Evolutionary conservation across 2,797 vertebrate species (phyloP).

Genomic region (Brachyalestes nurse): DNA sequence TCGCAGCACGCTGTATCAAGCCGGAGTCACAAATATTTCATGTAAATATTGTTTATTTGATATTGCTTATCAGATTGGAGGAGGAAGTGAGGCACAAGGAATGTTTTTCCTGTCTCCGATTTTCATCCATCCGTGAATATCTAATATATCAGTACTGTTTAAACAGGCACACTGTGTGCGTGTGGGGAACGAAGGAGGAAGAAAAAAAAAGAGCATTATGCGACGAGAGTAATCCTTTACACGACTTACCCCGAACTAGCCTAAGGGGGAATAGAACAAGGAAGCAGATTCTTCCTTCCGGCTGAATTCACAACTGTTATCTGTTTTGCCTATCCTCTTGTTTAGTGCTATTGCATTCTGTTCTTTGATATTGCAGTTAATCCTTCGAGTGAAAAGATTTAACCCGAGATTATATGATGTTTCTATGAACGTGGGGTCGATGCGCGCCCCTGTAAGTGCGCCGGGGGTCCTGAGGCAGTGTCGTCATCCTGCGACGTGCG

Average conservation of each 20-base stretch:
- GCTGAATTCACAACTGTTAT: constrained; percentile 73
- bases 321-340: constrained; percentile 72
- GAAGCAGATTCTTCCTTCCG: constrained; percentile 67
- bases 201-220: constrained; percentile 74
- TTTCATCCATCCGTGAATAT: constrained; percentile 79
- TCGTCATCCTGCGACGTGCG: constrained; percentile 52
- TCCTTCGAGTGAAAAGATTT: constrained; percentile 80
- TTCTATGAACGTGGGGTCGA: constrained; percentile 72
- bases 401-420: constrained; percentile 73
- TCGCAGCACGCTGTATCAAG: constrained; percentile 43
- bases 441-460: constrained; percentile 60
- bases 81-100: constrained; percentile 69
- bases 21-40: constrained; percentile 55
- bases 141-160: constrained; percentile 84
- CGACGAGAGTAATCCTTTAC: constrained; percentile 81
- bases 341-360: constrained; percentile 77
- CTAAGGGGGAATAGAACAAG: constrained; percentile 72
- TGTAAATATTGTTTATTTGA: constrained; percentile 68
- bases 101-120: constrained; percentile 70
- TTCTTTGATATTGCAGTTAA: constrained; percentile 82
- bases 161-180: constrained; percentile 71
- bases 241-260: constrained; percentile 79
- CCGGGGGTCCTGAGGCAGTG: constrained; percentile 63
- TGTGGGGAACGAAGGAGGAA: constrained; percentile 42
- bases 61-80: constrained; percentile 68